Evolutionary conservation across 2,113 vertebrate genomes (phyloP).

Genomic region (Thermophis baileyi): DNA sequence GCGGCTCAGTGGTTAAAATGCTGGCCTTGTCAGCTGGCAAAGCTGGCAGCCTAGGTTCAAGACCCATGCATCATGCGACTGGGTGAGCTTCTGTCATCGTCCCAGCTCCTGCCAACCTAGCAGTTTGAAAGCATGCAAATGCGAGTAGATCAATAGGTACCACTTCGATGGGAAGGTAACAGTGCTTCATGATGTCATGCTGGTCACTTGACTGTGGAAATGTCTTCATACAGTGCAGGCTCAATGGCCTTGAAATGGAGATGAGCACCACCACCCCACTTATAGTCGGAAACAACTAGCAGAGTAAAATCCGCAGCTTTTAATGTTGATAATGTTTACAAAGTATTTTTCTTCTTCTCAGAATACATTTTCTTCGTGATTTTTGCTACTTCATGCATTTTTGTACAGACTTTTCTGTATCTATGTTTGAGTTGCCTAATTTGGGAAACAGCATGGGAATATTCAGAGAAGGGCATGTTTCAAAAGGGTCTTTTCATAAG

Average conservation of each 20-base stretch:
- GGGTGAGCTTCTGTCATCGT: neutral
- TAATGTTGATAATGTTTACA: neutral
- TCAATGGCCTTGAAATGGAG: neutral
- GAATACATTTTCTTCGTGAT: neutral
- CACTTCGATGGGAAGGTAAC: neutral
- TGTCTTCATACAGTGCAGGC: neutral
- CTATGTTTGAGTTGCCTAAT: neutral
- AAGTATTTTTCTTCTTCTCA: neutral
- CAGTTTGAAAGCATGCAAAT: neutral
- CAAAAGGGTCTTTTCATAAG: neutral
- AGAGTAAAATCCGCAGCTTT: neutral
- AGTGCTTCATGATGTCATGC: neutral
- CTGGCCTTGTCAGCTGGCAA: neutral
- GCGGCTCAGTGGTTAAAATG: neutral
- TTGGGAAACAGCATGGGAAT: neutral
- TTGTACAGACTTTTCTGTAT: neutral
- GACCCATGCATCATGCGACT: neutral
- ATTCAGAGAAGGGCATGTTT: neutral
- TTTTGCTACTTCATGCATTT: neutral
- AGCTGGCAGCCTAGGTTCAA: neutral
- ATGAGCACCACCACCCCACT: too few relatives aligned
- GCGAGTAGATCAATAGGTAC: neutral
- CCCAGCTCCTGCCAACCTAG: neutral
- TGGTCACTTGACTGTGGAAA: neutral
- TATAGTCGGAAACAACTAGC: neutral